Evolutionary conservation across 2,888 invertebrate genomes (phyloP), one percentile per base, ranked within the genome.

Genomic region (Malthinus seriepunctatus): DNA sequence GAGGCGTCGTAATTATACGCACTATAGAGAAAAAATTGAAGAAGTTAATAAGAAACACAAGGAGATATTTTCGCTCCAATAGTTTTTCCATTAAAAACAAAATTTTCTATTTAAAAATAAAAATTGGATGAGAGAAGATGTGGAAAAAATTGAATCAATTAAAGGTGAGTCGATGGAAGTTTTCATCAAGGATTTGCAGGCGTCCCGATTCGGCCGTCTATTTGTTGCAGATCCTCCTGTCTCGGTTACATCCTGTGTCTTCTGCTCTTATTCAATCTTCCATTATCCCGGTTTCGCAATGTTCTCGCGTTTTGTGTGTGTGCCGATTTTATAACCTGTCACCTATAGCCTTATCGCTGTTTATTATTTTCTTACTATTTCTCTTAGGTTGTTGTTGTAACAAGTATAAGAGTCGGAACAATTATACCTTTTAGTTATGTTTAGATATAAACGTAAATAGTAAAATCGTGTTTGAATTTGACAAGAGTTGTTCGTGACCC

Each of bases 231-330:
- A 70, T 71, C 71, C 69, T 61, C 59, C 66, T 66, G 66, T 68
- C 67, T 67, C 66, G 65, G 68, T 63, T 62, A 60, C 67, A 65
- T 65, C 67, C 67, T 67, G 67, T 70, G 63, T 65, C 70, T 71
- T 71, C 71, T 67, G 67, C 70, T 71, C 73, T 74, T 74, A 74
- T 74, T 73, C 73, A 73, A 73, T 74, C 72, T 74, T 71, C 73
- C 72, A 73, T 74, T 74, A 74, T 73, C 73, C 71, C 63, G 51
- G 65, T 67, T 73, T 73, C 72, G 69, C 69, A 63, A 62, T 63
- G 63, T 62, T 62, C 64, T 60, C 59, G 57, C 61, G 63, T 62
- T 23, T 23, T 23, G 60, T 63, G 63, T 64, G 61, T 65, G 68
- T 68, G 71, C 71, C 73, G 73, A 74, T 74, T 73, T 74, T 74